Percentiles rank a stretch among this genome's conserved stretches.
Evolutionary conservation across 2,797 vertebrate species (phyloP).

Genomic region (Linurgus olivaceus): DNA sequence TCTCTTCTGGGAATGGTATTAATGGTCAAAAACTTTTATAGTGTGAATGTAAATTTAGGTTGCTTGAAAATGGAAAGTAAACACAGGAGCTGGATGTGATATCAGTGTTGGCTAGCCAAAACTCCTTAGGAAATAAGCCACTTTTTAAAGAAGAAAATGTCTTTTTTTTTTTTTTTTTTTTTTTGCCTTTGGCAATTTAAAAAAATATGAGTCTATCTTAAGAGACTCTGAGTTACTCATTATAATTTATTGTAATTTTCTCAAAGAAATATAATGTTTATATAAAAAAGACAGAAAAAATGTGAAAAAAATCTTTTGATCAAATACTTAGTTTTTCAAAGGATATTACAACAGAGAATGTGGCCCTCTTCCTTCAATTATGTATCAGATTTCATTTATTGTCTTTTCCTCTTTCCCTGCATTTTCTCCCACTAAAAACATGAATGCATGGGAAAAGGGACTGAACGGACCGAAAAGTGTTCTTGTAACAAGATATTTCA

Average conservation of each 20-base stretch:
- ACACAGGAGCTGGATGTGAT: neutral
- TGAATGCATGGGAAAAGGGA: neutral
- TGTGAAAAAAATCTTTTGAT: neutral
- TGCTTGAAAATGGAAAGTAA: constrained; percentile 1
- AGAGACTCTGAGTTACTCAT: neutral
- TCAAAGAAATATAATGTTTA: neutral
- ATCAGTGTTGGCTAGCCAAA: neutral
- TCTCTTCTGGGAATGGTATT: neutral
- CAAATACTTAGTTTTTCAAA: neutral
- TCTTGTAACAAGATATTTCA: neutral
- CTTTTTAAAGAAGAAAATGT: neutral
- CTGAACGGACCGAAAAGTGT: neutral
- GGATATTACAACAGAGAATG: neutral
- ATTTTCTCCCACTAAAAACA: neutral
- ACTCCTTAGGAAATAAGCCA: neutral
- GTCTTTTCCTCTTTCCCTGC: neutral
- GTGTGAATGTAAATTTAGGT: neutral
- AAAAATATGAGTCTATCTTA: neutral
- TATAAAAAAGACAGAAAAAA: neutral
- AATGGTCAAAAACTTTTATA: neutral
- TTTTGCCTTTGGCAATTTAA: neutral
- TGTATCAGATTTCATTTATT: neutral
- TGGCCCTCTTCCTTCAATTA: neutral
- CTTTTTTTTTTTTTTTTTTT: neutral
- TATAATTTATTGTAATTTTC: neutral